Evolutionary conservation across 2,797 vertebrate genomes (phyloP), one percentile per base, ranked within the genome.

Genomic region (Lepus townsendii): DNA sequence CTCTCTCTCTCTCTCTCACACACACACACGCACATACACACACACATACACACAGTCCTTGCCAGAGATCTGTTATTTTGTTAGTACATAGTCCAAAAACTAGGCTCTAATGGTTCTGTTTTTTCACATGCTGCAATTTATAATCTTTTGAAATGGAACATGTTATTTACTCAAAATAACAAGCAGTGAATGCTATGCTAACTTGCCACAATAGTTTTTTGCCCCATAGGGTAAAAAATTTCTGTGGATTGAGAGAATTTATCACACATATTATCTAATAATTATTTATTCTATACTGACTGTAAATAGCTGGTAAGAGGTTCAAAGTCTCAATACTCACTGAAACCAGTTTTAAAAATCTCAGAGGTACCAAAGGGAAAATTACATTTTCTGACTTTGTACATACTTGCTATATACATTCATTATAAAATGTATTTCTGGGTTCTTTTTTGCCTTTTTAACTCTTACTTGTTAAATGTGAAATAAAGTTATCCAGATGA

Each of bases 321-420:
- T 5, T 88, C 38, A 68, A 91, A 71, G 63, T 68, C 38, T 47
- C 27, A 80, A 17, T n/a, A 80, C 80, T 76, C 32, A n/a, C 4
- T 92, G 54, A 82, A 76, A 80, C 4, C 6, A 82, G 11, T 47
- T 83, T 76, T 82, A 17, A 92, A 91, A 80, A 91, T 57, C 19
- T 68, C 91, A 10, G 69, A 10, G 65, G 26, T 3, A 69, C 4
- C 30, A 69, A 90, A 91, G 30, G 26, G 20, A 52, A 85, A 93
- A 52, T 69, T 73, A 5, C 7, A 69, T 89, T 73, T 83, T 79
- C 57, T 69, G 20, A 11, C 13, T 60, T 90, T 93, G 42, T 86
- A 75, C 26, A 66, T 62, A 82, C 4, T 63, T 93, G 60, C 42
- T 17, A 0, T 30, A 69, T 50, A 26, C 7, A 78, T 69, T 86